Evolutionary conservation across 2,797 vertebrate species (phyloP).

Genomic region (Lagorchestes hirsutus): DNA sequence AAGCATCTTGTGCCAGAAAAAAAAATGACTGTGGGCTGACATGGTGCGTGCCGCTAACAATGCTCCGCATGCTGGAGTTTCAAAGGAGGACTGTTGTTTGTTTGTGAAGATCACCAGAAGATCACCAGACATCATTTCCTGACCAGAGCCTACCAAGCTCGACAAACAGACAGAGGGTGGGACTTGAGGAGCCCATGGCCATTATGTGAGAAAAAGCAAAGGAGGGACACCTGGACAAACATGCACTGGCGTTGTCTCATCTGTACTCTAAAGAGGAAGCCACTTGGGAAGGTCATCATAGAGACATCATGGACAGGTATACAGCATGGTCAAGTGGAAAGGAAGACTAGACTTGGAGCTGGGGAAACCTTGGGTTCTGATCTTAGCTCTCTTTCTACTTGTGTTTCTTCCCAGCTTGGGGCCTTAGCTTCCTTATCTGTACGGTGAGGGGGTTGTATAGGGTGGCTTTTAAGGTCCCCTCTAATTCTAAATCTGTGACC

Average conservation of each 20-base stretch:
- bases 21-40: slow-evolving; percentile 57
- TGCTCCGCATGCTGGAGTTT: slow-evolving; percentile 20
- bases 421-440: not conserved
- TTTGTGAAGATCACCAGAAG: slow-evolving; percentile 78
- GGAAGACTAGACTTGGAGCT: not conserved
- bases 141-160: slow-evolving; percentile 83
- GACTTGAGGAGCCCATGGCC: slow-evolving; percentile 84
- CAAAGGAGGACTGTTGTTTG: slow-evolving; percentile 77
- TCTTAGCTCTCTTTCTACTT: not conserved
- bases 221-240: slow-evolving; percentile 93
- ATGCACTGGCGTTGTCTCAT: slow-evolving; percentile 83
- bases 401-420: not conserved
- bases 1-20: slow-evolving; percentile 76
- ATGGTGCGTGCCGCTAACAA: slow-evolving; percentile 58
- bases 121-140: slow-evolving; percentile 84
- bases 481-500: not conserved
- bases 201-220: slow-evolving; percentile 86
- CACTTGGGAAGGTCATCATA: not conserved
- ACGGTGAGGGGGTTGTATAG: not conserved
- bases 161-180: slow-evolving; percentile 66
- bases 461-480: not conserved
- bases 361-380: not conserved
- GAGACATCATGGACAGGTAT: not conserved
- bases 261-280: slow-evolving; percentile 80
- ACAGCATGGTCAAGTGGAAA: not conserved